phyloP scores from a whole-genome alignment of 2,113 vertebrate species.

The Hyla sarda region DNA sequence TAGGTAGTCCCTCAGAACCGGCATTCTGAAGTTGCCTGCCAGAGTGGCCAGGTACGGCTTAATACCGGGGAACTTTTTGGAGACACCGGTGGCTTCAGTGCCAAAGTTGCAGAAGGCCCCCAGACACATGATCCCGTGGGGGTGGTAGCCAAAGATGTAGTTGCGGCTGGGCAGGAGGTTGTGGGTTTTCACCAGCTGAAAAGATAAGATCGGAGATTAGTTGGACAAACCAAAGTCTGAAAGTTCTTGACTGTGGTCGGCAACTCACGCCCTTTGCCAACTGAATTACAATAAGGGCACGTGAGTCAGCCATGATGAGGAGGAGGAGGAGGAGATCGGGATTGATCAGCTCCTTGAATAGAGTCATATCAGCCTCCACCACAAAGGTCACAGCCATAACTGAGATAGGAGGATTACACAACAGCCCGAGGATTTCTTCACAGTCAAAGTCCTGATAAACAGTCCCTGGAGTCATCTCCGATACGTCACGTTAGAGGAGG shows the following conservation, averaged over 20 bases:
- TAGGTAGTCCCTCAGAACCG: slow-evolving; percentile 91
- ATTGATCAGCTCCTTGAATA: not conserved
- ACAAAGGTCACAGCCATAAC: not conserved
- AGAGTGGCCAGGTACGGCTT: slow-evolving; percentile 89
- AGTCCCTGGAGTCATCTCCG: not conserved
- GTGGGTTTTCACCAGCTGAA: slow-evolving; percentile 94
- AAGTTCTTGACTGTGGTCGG: not conserved
- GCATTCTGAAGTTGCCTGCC: slow-evolving; percentile 94
- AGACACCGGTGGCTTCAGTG: slow-evolving; percentile 91
- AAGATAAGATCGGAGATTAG: not conserved
- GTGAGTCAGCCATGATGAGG: not conserved
- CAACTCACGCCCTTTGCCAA: not conserved
- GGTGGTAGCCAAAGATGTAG: slow-evolving; percentile 96
- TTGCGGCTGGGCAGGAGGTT: slow-evolving; percentile 90
- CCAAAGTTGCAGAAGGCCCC: slow-evolving; percentile 97
- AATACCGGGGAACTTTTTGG: slow-evolving; percentile 95
- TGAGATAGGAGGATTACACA: too few species aligned
- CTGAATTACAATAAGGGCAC: not conserved
- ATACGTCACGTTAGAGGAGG: not conserved
- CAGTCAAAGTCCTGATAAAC: slow-evolving; percentile 38
- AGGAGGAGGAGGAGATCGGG: not conserved
- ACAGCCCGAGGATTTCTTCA: not conserved
- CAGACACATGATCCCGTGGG: slow-evolving; percentile 93
- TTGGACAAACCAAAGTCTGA: not conserved
- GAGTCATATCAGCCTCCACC: not conserved